Conservation (phyloP, 2,888 invertebrate species). For the Euclidia mi region DNA sequence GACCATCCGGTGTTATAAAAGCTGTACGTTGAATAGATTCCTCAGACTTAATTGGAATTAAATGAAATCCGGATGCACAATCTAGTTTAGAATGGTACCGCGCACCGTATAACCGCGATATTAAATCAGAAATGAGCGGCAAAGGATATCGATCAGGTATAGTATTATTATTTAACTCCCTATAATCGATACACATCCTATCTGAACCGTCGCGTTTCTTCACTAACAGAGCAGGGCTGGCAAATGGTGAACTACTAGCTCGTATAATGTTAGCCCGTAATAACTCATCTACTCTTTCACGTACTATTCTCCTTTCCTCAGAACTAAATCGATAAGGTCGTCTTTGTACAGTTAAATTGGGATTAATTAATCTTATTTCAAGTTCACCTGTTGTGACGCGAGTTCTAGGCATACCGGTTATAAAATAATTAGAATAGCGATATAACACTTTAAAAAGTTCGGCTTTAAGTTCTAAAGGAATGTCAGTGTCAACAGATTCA, state of each 20-base stretch:
- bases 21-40: constrained; percentile 15
- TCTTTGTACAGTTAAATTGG: constrained; percentile 11
- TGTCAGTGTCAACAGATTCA: neutral
- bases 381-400: constrained; percentile 6
- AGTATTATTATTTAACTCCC: constrained; percentile 11
- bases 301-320: constrained; percentile 11
- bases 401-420: constrained; percentile 5
- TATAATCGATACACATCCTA: constrained; percentile 10
- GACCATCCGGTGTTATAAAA: constrained; percentile 10
- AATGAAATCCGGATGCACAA: constrained; percentile 8
- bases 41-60: neutral
- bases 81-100: neutral
- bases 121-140: neutral
- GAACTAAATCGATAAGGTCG: constrained; percentile 13
- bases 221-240: constrained; percentile 7
- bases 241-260: constrained; percentile 24
- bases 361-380: constrained; percentile 6
- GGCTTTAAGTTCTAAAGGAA: neutral
- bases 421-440: constrained; percentile 6
- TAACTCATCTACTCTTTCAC: constrained; percentile 5
- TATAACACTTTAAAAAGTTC: neutral
- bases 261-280: constrained; percentile 15
- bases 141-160: constrained; percentile 7
- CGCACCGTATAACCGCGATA: neutral
- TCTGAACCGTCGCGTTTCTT: constrained; percentile 15